Evolutionary conservation across 1,140 invertebrate genomes (phyloP), one percentile per base, ranked within the genome.

Genomic region (Drosophila pruinosa): DNA sequence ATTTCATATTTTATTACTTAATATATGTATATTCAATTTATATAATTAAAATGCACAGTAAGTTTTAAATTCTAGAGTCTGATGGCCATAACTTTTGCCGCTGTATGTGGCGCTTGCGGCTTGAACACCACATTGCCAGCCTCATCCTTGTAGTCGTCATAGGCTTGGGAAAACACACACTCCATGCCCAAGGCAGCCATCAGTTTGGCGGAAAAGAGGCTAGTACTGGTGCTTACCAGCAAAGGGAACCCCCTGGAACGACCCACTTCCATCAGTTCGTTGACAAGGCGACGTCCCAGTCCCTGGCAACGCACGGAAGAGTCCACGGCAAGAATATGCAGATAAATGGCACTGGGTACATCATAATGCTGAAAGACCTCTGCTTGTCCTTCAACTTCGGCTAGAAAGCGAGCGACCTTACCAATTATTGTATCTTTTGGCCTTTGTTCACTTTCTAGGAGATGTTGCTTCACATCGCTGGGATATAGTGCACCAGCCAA

Each of bases 241-340:
- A 80, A 52, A 0, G 81, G 76, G n/a, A 50, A 73, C 4, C 54
- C 61, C 24, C 41, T 58, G 19, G 31, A 14, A 0, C 77, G 72
- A 1, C 61, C 81, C 36, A 77, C 5, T 0, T 73, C 64, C 4
- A 86, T 70, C 7, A 72, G 28, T 5, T 53, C 59, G 7, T 22
- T 8, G 5, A 79, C 76, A 14, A 85, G 61, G 1, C 62, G 67
- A 4, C 67, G 43, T 1, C 76, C 80, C 21, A 85, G 2, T 0
- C 80, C 64, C 34, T 85, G 76, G 0, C 81, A 53, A n/a, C 72
- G 59, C 7, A 85, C 28, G 0, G 58, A 26, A 1, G 28, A n/a
- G 26, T 76, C 76, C 14, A 85, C 80, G 4, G 56, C 62, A 0
- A 79, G 50, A 39, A 80, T 86, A 7, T 73, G 67, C 3, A 85